Conservation (phyloP, 2,113 vertebrate genomes). For the Amblyopsis rosae region DNA sequence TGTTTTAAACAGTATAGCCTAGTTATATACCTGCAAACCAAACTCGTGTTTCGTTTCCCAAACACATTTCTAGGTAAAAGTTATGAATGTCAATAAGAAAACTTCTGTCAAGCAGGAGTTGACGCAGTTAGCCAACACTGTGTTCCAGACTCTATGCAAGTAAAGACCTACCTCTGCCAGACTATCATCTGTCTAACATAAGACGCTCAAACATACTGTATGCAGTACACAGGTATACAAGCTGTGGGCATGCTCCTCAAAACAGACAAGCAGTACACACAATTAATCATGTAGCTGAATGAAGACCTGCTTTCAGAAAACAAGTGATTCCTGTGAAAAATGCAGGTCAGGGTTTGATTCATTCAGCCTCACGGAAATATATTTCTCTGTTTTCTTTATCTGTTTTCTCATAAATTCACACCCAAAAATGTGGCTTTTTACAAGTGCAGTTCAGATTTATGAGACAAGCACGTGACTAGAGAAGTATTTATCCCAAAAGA, state of each 20-base stretch:
- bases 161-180: too few species aligned
- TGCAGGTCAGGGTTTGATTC: too few species aligned
- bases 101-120: too few species aligned
- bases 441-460: conserved; percentile 31
- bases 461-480: conserved; percentile 18
- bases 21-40: too few species aligned
- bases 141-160: too few species aligned
- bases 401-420: conserved; percentile 10
- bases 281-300: conserved; percentile 21
- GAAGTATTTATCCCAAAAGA: conserved; percentile 20
- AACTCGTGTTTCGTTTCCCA: too few species aligned
- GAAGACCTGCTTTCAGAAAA: conserved; percentile 35
- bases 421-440: conserved; percentile 16
- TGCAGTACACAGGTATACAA: background rate
- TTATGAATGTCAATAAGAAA: too few species aligned
- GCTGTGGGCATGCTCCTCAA: background rate
- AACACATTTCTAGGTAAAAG: too few species aligned
- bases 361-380: background rate
- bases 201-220: conserved; percentile 16
- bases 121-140: too few species aligned
- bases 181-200: conserved; percentile 35
- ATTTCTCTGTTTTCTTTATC: conserved; percentile 15
- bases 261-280: conserved; percentile 7
- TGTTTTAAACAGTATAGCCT: too few species aligned
- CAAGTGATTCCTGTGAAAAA: conserved; percentile 17